Evolutionary conservation across 1,140 invertebrate species (phyloP).

Genomic region (Helicoverpa armigera): DNA sequence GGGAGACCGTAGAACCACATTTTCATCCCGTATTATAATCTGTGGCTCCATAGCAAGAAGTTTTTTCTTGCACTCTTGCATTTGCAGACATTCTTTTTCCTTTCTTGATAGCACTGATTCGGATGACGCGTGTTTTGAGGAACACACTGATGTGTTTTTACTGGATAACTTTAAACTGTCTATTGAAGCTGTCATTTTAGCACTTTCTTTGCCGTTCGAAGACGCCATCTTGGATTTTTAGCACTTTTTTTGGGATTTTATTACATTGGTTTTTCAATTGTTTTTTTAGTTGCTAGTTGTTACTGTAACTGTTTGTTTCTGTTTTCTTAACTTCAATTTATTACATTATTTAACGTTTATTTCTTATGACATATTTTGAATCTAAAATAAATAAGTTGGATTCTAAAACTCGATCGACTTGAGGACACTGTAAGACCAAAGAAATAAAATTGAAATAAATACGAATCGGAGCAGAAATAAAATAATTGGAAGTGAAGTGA

Average conservation of each 20-base stretch:
- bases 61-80: slow-evolving; percentile 85
- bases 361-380: too few relatives aligned
- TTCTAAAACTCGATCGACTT: too few relatives aligned
- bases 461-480: neutral
- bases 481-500: slow-evolving; percentile 10
- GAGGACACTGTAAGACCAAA: neutral
- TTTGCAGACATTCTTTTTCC: slow-evolving; percentile 82
- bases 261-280: neutral
- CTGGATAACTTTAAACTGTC: slow-evolving; percentile 84
- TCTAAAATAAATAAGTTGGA: too few relatives aligned
- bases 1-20: slow-evolving; percentile 80
- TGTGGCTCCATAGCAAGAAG: slow-evolving; percentile 83
- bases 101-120: slow-evolving; percentile 83
- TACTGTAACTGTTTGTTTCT: neutral
- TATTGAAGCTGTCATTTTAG: slow-evolving; percentile 82
- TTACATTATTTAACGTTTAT: neutral
- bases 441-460: neutral
- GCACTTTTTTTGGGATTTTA: neutral
- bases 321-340: neutral
- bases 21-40: slow-evolving; percentile 85
- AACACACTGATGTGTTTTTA: slow-evolving; percentile 77
- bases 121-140: slow-evolving; percentile 84
- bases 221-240: slow-evolving; percentile 72
- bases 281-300: neutral
- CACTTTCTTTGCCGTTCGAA: slow-evolving; percentile 79